These are phyloP conservation scores for Nephila pilipes DNA, from an alignment of 1,140 invertebrate species.

Conservation along the genomic window DNA sequence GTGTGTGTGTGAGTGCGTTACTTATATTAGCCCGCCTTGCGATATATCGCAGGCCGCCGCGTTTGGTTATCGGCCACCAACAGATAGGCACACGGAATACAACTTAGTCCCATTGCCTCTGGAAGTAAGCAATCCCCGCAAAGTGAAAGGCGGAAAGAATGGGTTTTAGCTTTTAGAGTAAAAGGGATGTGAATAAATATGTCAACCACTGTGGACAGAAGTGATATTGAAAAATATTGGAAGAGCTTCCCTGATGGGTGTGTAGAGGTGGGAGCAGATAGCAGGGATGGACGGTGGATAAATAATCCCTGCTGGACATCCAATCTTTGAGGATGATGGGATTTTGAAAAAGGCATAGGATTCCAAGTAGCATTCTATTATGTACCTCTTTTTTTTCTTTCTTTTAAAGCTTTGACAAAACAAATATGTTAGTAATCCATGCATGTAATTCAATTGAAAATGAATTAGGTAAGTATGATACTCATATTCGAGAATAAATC, in stretches of 20 bases:
- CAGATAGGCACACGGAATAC: constrained; percentile 40
- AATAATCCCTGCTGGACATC: constrained; percentile 7
- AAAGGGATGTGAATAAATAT: constrained; percentile 71
- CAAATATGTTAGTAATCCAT: too few relatives aligned
- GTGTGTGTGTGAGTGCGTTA: constrained; percentile 48
- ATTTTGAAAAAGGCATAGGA: too few relatives aligned
- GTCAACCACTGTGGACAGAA: constrained; percentile 57
- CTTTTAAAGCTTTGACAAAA: too few relatives aligned
- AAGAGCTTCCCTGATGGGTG: not conserved
- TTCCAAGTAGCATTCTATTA: too few relatives aligned
- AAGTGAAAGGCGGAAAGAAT: constrained; percentile 13
- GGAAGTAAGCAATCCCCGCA: not conserved
- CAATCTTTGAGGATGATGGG: not conserved
- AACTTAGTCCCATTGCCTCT: constrained; percentile 42
- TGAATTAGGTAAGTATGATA: too few relatives aligned
- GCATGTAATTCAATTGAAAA: too few relatives aligned
- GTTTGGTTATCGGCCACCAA: not conserved
- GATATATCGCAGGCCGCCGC: not conserved
- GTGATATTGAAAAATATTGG: constrained; percentile 72
- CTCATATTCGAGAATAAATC: too few relatives aligned
- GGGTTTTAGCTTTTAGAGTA: constrained; percentile 75
- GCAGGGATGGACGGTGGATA: not conserved
- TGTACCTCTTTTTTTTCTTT: too few relatives aligned
- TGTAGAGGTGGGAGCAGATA: not conserved
- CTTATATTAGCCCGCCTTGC: constrained; percentile 70